Evolutionary conservation across 1,140 invertebrate genomes (phyloP).

Genomic region (Ditylenchus dipsaci): DNA sequence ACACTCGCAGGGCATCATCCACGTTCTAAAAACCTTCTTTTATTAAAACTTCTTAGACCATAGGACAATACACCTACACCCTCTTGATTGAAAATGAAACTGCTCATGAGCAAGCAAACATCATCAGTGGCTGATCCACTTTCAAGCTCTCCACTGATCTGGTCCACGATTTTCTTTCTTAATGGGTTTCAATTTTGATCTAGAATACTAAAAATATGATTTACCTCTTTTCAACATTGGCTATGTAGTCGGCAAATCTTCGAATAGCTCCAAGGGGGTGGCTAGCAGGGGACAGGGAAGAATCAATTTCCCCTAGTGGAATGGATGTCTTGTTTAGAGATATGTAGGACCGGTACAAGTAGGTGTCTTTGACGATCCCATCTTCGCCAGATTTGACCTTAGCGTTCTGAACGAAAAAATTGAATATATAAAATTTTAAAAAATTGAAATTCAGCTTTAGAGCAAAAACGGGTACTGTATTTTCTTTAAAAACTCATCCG

Average conservation of each 20-base stretch:
- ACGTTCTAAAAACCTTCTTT: slow-evolving; percentile 67
- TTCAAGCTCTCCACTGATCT: slow-evolving; percentile 25
- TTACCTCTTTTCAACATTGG: slow-evolving; percentile 36
- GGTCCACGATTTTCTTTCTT: slow-evolving; percentile 13
- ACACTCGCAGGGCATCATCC: slow-evolving; percentile 75
- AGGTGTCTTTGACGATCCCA: slow-evolving; percentile 75
- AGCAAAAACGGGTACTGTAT: too few species aligned
- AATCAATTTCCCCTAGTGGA: slow-evolving; percentile 79
- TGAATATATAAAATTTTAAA: too few species aligned
- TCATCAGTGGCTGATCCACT: slow-evolving; percentile 64
- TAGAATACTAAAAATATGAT: not conserved
- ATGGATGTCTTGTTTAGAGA: slow-evolving; percentile 84
- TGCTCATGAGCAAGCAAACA: slow-evolving; percentile 77
- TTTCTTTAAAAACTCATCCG: too few species aligned
- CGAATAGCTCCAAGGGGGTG: slow-evolving; percentile 70
- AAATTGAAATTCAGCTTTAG: too few species aligned
- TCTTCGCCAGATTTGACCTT: slow-evolving; percentile 70
- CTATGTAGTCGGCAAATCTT: slow-evolving; percentile 76
- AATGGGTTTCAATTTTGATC: not conserved
- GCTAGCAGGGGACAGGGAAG: slow-evolving; percentile 64
- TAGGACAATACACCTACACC: slow-evolving; percentile 58
- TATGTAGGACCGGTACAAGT: slow-evolving; percentile 83
- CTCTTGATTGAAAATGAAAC: slow-evolving; percentile 84
- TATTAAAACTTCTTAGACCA: too few species aligned
- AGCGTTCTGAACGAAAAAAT: slow-evolving; percentile 40